Evolutionary conservation across 2,888 invertebrate genomes (phyloP), one percentile per base, ranked within the genome.

Genomic region (Agrochola macilenta): DNA sequence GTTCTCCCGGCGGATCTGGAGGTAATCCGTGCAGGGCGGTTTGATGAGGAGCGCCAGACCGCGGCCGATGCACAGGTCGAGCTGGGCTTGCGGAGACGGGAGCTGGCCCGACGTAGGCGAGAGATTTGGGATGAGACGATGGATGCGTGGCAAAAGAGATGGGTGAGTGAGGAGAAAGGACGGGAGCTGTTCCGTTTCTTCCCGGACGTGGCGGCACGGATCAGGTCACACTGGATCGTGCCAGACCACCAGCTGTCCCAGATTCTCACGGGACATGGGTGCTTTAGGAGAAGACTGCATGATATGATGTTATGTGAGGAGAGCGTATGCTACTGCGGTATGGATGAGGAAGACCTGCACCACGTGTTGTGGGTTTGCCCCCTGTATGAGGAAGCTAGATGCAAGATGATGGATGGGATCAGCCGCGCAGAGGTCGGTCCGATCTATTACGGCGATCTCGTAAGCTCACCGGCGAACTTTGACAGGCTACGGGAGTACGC

Each of bases 161-260:
- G 74, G 69, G 5, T 1, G 60, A 46, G 9, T 49, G 74, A 74
- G 39, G 69, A 61, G 60, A 74, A 74, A 60, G 73, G 57, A 17
- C 43, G 69, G 26, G 49, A 90, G 9, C 82, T 89, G 0, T 66
- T 74, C 26, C 54, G 74, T 0, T 90, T 89, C 70, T 90, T 90
- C 69, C 89, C 89, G 57, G 81, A 87, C n/a, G 86, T 90, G 49
- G n/a, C n/a, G 20, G 81, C 8, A 0, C 66, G 89, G 11, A 52
- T 86, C 1, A 49, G 5, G 4, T 39, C 30, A 0, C n/a, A 9
- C 23, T n/a, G 71, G 71, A 2, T 85, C 57, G 82, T 74, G 7
- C 87, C 87, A n/a, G 88, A 89, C 79, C 82, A 87, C 49, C 81
- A 64, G 5, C 43, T 74, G 4, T 87, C 86, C 8, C 86, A 87